A percentile compares a stretch with the other conserved stretches of the same genome.
phyloP scores from a whole-genome alignment of 30 jellyfish, hydroid and myxozoan species.

The Haliclystus octoradiatus region DNA sequence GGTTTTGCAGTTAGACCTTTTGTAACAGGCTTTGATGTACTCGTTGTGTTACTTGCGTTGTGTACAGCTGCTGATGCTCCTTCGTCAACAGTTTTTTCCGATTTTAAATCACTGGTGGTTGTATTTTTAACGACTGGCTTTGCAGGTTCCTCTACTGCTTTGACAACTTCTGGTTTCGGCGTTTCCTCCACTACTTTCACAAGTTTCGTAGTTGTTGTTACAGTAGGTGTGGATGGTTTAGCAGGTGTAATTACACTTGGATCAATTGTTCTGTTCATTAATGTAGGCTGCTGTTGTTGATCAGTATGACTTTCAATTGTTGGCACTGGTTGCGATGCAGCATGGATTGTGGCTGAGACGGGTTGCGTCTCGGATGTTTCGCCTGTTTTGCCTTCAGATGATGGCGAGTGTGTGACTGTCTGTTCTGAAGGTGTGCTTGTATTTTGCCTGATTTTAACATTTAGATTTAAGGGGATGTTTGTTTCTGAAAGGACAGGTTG shows the following conservation, averaged over 20 bases:
- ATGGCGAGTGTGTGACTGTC: background rate
- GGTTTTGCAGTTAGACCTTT: constrained; percentile 16
- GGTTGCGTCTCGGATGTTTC: background rate
- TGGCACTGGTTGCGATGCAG: background rate
- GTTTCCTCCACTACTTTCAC: background rate
- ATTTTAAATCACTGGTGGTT: background rate
- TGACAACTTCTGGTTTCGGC: background rate
- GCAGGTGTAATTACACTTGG: background rate
- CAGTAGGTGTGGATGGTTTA: too few species aligned
- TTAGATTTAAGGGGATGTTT: background rate
- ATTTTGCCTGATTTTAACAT: background rate
- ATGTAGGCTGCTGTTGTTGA: background rate
- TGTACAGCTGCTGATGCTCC: background rate
- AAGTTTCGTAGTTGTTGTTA: background rate
- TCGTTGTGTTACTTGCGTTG: background rate
- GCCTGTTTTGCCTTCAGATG: background rate
- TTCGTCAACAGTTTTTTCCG: constrained; percentile 2
- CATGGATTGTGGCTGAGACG: too few species aligned
- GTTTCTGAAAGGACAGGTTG: background rate
- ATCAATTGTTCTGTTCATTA: background rate
- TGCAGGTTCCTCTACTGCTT: too few species aligned
- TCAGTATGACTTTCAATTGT: background rate
- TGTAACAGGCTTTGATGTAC: background rate
- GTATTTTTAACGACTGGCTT: background rate
- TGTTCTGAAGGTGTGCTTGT: background rate